phyloP scores from a whole-genome alignment of 2,888 invertebrate species.

The Quadriops clusia region DNA sequence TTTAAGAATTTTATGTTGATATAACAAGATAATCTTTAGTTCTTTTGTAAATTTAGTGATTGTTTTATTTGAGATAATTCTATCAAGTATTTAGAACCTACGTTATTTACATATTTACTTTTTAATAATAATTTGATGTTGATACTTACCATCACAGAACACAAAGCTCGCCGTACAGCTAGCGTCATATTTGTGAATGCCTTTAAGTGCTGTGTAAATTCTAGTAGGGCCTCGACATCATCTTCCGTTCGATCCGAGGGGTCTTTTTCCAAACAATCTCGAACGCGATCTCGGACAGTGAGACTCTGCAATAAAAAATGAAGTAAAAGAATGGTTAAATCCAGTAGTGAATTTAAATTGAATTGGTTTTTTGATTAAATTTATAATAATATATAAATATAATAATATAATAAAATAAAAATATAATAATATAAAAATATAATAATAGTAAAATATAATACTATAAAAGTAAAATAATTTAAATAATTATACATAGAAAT shows the following conservation, averaged over 20 bases:
- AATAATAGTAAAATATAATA: slow-evolving; percentile 1
- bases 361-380: slow-evolving; percentile 3
- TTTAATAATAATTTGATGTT: no score
- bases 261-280: slow-evolving; percentile 96
- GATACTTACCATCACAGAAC: slow-evolving; percentile 79
- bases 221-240: slow-evolving; percentile 88
- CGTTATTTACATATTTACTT: no score
- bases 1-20: no score
- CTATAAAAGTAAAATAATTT: slow-evolving; percentile 1
- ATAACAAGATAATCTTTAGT: no score
- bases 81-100: no score
- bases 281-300: slow-evolving; percentile 84
- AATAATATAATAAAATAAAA: neutral
- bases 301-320: slow-evolving; percentile 49
- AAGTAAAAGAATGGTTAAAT: slow-evolving; percentile 4
- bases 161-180: slow-evolving; percentile 85
- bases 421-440: slow-evolving; percentile 2
- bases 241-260: slow-evolving; percentile 90
- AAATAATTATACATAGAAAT: neutral
- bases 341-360: no score
- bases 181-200: slow-evolving; percentile 97
- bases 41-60: no score
- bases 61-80: no score
- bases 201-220: slow-evolving; percentile 95
- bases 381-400: neutral